phyloP scores from a whole-genome alignment of 1,140 invertebrate genomes.

The Megalopta genalis region DNA sequence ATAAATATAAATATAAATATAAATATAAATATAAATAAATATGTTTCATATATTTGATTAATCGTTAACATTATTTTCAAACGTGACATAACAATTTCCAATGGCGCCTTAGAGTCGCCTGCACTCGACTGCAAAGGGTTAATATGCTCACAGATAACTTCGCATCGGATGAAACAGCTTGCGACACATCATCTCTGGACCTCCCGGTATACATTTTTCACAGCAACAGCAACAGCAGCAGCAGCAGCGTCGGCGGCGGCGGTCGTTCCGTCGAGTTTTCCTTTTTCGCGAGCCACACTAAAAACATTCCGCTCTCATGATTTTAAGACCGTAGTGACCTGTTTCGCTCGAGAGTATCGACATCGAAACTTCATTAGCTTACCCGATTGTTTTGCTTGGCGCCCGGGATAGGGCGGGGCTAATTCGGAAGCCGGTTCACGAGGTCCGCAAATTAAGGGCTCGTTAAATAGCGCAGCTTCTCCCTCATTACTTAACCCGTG shows the following conservation, averaged over 20 bases:
- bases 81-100: too few relatives aligned
- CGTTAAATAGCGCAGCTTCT: constrained; percentile 34
- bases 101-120: too few relatives aligned
- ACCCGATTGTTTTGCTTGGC: constrained; percentile 18
- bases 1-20: too few relatives aligned
- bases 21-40: too few relatives aligned
- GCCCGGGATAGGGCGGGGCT: background rate
- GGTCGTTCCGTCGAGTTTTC: background rate
- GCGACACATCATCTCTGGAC: too few relatives aligned
- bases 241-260: too few relatives aligned
- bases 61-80: too few relatives aligned
- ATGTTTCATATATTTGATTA: too few relatives aligned
- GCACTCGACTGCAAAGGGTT: too few relatives aligned
- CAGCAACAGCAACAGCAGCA: too few relatives aligned
- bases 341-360: constrained; percentile 16
- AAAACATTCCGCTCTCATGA: background rate
- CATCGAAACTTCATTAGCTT: constrained; percentile 39
- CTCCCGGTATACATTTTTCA: background rate
- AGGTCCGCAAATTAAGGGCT: constrained; percentile 33
- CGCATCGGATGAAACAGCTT: too few relatives aligned
- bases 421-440: background rate
- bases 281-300: background rate
- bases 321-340: background rate
- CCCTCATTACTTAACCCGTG: constrained; percentile 34
- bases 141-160: too few relatives aligned